A percentile compares a stretch with the other conserved stretches of the same genome.
Conservation (phyloP, 2,113 vertebrate species). For the Mesocricetus auratus region DNA sequence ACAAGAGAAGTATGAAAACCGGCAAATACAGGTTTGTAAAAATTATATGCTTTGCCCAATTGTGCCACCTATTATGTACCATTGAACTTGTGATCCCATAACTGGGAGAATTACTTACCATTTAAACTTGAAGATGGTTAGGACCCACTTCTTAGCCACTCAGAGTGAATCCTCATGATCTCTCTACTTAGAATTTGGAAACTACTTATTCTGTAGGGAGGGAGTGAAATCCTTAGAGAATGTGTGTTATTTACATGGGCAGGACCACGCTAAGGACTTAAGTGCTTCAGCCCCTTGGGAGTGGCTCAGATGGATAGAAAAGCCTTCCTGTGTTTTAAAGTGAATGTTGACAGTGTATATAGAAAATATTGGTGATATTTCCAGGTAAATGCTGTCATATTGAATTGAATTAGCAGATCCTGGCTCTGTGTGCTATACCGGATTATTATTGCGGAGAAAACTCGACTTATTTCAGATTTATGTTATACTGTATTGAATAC, state of each 20-base stretch:
- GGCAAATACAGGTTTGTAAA: background rate
- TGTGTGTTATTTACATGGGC: background rate
- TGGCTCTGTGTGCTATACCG: background rate
- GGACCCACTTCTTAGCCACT: background rate
- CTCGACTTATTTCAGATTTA: background rate
- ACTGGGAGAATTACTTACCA: background rate
- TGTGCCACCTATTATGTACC: background rate
- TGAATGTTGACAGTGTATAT: background rate
- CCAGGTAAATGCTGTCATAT: background rate
- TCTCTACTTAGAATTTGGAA: background rate
- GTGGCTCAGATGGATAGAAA: background rate
- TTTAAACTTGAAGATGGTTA: background rate
- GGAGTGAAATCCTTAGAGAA: background rate
- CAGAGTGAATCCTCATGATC: background rate
- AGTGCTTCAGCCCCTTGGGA: background rate
- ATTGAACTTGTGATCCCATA: conserved; percentile 28
- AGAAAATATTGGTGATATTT: background rate
- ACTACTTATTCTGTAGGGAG: background rate
- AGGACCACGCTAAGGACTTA: background rate
- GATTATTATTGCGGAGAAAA: background rate
- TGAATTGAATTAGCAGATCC: background rate
- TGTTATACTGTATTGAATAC: background rate
- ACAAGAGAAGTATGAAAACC: background rate
- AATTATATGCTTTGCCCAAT: background rate
- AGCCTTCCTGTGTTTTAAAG: background rate